Base-by-base conservation (phyloP, 1,140 invertebrate species). In the Holcopasites calliopsidis region DNA sequence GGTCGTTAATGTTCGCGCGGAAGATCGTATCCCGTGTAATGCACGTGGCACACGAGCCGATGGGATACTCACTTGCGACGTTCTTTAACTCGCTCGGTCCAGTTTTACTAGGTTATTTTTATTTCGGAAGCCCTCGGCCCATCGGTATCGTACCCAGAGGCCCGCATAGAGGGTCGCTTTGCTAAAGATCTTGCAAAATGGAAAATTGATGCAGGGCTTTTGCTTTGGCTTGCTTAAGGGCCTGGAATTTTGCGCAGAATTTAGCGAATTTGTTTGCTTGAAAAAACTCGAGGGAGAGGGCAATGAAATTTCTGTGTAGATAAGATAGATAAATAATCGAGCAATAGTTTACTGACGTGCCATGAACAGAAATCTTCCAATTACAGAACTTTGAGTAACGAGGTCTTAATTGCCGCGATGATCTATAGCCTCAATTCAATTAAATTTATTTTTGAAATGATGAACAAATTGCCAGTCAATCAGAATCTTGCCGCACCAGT, bases 1-100 rank as follows among this genome's bases (percentile, higher is more conserved):
- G 62, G n/a, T 64, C 61, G 44, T 64, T 64, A 64, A 47, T 5
- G 8, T 16, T 4, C 57, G 21, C 38, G 58, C 18, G 35, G 16
- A 42, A 42, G 7, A 10, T 8, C 21, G 26, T 26, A n/a, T 31
- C 2, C 5, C 16, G 42, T 35, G 16, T 55, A 61, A 64, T 49
- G 44, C 23, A 64, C 49, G 61, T 28, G n/a, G 31, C n/a, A 3
- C 44, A 33, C 26, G 42, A 49, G n/a, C 40, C 28, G 26, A 11
- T 33, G 44, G 23, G 42, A 49, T 18, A 35, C 42, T 33, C 57
- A 2, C 21, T 26, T 28, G n/a, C 57, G 5, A 21, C 44, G 28
- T 13, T 44, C 38, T 64, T 49, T 50, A 49, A 64, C n/a, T 35
- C 18, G 33, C n/a, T 31, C 5, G 10, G 16, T 33, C 11, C 8